These are phyloP conservation scores for Adelognathus sp. DNA, from an alignment of 2,888 invertebrate genomes.

Conservation along the genomic window DNA sequence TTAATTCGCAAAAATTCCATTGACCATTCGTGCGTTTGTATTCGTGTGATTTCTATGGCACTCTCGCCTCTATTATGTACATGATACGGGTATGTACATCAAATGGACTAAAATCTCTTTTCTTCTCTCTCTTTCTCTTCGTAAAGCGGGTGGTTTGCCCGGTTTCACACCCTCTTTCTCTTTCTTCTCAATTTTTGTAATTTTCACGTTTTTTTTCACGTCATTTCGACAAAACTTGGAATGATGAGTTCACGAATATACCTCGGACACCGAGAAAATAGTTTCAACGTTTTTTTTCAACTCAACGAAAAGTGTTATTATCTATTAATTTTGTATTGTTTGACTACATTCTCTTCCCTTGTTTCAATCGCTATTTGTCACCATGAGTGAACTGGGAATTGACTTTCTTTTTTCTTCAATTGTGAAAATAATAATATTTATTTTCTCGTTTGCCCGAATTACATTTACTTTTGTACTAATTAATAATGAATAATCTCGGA, in stretches of 20 bases:
- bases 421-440: background rate
- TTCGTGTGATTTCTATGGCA: constrained; percentile 64
- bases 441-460: constrained; percentile 28
- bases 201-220: constrained; percentile 13
- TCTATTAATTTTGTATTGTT: background rate
- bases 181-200: constrained; percentile 10
- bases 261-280: constrained; percentile 41
- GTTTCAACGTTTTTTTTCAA: constrained; percentile 16
- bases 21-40: constrained; percentile 63
- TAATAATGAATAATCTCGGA: no score
- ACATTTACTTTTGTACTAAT: constrained; percentile 41
- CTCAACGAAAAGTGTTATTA: background rate
- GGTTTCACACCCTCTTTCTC: constrained; percentile 24
- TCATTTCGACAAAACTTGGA: constrained; percentile 44
- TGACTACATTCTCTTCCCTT: constrained; percentile 17
- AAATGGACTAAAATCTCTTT: constrained; percentile 65
- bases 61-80: constrained; percentile 64
- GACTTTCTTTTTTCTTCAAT: constrained; percentile 1
- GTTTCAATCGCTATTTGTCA: background rate
- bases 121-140: constrained; percentile 56
- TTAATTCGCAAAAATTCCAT: constrained; percentile 58
- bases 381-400: constrained; percentile 3
- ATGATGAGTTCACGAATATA: constrained; percentile 48
- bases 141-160: constrained; percentile 45
- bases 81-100: constrained; percentile 64